Conservation (phyloP, 2,113 vertebrate species). For the Zapus hudsonius region DNA sequence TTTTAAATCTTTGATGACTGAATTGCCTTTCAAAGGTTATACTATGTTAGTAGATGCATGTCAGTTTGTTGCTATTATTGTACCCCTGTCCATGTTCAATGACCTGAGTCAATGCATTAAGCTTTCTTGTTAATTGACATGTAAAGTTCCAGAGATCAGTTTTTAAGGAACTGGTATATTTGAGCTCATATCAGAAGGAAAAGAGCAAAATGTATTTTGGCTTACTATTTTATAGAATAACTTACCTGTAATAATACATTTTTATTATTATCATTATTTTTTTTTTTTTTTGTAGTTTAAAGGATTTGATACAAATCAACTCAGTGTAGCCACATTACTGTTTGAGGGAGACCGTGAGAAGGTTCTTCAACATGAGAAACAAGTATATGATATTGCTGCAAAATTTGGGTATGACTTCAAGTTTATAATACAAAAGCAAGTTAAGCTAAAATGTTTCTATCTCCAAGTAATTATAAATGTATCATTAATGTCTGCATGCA, state of each 20-base stretch:
- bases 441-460: conserved; percentile 33
- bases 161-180: conserved; percentile 48
- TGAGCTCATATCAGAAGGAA: conserved; percentile 18
- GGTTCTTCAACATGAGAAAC: conserved; percentile 98
- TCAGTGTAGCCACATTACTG: conserved; percentile 97
- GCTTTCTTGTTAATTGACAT: conserved; percentile 10
- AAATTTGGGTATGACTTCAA: conserved; percentile 94
- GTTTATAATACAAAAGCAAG: conserved; percentile 56
- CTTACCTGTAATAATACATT: conserved; percentile 36
- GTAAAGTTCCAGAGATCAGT: conserved; percentile 17
- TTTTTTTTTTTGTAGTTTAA: conserved; percentile 91
- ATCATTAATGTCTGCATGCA: background rate
- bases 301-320: conserved; percentile 94
- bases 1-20: background rate
- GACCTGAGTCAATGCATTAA: background rate
- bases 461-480: conserved; percentile 14
- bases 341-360: conserved; percentile 97
- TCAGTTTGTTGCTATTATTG: background rate
- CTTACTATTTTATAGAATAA: background rate
- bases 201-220: conserved; percentile 47
- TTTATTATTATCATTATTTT: too few relatives aligned
- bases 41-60: background rate
- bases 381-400: conserved; percentile 98
- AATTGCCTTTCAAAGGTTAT: conserved; percentile 13
- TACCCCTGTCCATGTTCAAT: background rate